A percentile compares a stretch with the other conserved stretches of the same genome.
These are phyloP conservation scores for Ictidomys tridecemlineatus DNA, from an alignment of 2,113 vertebrate species.

Conservation along the genomic window DNA sequence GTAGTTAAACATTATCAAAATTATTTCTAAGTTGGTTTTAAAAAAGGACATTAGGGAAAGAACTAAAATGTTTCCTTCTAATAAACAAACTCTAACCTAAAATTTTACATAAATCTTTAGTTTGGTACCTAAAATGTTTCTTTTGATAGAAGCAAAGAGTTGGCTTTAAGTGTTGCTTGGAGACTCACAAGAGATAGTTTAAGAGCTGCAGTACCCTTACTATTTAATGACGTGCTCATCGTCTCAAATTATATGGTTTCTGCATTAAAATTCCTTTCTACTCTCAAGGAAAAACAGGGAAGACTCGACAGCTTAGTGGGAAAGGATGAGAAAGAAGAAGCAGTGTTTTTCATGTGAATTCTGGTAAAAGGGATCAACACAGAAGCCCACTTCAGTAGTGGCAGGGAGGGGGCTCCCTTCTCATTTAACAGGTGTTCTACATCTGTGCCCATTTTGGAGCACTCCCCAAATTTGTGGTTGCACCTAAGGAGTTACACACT, in stretches of 20 bases:
- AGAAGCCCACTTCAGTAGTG: background rate
- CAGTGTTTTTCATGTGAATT: background rate
- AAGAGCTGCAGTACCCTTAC: background rate
- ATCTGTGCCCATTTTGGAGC: background rate
- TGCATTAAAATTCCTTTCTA: background rate
- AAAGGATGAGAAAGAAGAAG: constrained; percentile 11
- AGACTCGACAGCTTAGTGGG: background rate
- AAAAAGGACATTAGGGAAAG: background rate
- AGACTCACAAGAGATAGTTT: background rate
- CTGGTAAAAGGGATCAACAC: background rate
- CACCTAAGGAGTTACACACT: background rate
- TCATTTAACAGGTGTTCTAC: background rate
- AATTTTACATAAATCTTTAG: constrained; percentile 23
- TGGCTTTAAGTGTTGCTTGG: constrained; percentile 9
- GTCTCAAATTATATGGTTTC: background rate
- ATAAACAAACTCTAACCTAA: background rate
- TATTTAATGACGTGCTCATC: background rate
- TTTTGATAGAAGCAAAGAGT: background rate
- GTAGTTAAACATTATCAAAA: background rate
- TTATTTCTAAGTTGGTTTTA: constrained; percentile 25
- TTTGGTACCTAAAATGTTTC: constrained; percentile 37
- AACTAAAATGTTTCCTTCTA: constrained; percentile 45
- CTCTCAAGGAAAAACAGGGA: background rate
- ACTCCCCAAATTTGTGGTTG: background rate
- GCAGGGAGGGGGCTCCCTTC: background rate